phyloP scores from a whole-genome alignment of 2,797 vertebrate species.

The Leptatherina wallacei region DNA sequence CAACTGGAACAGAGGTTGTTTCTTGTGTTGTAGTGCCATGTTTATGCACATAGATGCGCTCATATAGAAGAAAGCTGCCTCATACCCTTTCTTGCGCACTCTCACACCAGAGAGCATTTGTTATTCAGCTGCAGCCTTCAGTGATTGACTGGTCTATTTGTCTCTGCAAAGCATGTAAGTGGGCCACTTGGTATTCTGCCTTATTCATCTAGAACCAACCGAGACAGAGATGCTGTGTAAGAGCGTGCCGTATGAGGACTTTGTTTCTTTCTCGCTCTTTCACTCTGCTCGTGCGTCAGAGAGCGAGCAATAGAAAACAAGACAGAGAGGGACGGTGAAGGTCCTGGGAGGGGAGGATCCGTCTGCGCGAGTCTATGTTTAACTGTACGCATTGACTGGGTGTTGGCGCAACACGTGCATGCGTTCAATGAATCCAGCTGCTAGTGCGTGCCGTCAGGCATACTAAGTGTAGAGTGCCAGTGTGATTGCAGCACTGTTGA shows the following conservation, averaged over 20 bases:
- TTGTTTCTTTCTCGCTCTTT: conserved; percentile 49
- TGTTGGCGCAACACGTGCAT: conserved; percentile 48
- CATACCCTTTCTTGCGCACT: conserved; percentile 11
- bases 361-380: conserved; percentile 47
- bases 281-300: conserved; percentile 38
- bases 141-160: conserved; percentile 83
- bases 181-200: conserved; percentile 81
- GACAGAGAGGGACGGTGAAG: conserved; percentile 12
- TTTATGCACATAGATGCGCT: conserved; percentile 30
- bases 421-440: conserved; percentile 67
- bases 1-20: conserved; percentile 9
- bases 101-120: conserved; percentile 60
- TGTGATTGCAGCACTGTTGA: conserved; percentile 54
- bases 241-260: conserved; percentile 50
- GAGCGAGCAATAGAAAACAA: conserved; percentile 37
- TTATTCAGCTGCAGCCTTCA: conserved; percentile 71
- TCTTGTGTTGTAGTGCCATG: conserved; percentile 28
- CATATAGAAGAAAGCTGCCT: conserved; percentile 17
- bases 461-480: conserved; percentile 58
- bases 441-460: conserved; percentile 62
- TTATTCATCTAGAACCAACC: conserved; percentile 76
- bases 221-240: conserved; percentile 74
- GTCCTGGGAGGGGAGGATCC: conserved; percentile 21
- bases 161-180: conserved; percentile 75
- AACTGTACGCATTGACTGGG: conserved; percentile 26